Conservation (phyloP, 2,888 invertebrate species). For the Eilema caniola region DNA sequence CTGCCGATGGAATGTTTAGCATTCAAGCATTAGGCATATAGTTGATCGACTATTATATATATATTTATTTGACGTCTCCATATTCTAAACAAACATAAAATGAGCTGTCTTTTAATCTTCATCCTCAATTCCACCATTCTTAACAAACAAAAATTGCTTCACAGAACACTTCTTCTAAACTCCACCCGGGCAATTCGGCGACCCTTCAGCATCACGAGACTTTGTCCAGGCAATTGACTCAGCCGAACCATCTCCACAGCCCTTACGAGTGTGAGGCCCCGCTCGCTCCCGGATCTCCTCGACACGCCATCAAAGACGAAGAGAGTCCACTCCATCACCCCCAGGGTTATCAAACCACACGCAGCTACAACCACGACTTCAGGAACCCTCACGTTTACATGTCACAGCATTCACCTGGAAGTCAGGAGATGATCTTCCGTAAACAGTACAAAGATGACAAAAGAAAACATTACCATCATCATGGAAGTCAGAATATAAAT, state of each 20-base stretch:
- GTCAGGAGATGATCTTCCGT: constrained; percentile 80
- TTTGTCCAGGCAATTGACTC: constrained; percentile 79
- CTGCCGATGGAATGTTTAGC: background rate
- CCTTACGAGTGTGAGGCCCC: constrained; percentile 84
- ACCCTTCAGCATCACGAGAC: constrained; percentile 90
- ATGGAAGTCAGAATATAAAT: constrained; percentile 88
- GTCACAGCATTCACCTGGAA: constrained; percentile 82
- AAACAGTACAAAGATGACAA: constrained; percentile 82
- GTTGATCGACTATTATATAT: background rate
- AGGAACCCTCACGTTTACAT: constrained; percentile 82
- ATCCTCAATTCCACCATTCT: constrained; percentile 13
- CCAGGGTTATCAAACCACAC: constrained; percentile 79
- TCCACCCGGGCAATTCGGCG: constrained; percentile 89
- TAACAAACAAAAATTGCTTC: constrained; percentile 55
- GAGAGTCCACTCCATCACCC: constrained; percentile 77
- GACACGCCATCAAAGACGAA: constrained; percentile 79
- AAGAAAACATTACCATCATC: constrained; percentile 82
- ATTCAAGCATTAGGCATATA: background rate
- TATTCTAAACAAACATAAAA: constrained; percentile 25
- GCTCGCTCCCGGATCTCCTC: constrained; percentile 80
- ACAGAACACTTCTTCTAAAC: constrained; percentile 96
- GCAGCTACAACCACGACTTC: constrained; percentile 83
- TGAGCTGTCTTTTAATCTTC: constrained; percentile 58
- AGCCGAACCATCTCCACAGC: constrained; percentile 84
- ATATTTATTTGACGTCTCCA: background rate